Evolutionary conservation across 2,888 invertebrate genomes (phyloP), one percentile per base, ranked within the genome.

Genomic region (Orgyia antiqua): DNA sequence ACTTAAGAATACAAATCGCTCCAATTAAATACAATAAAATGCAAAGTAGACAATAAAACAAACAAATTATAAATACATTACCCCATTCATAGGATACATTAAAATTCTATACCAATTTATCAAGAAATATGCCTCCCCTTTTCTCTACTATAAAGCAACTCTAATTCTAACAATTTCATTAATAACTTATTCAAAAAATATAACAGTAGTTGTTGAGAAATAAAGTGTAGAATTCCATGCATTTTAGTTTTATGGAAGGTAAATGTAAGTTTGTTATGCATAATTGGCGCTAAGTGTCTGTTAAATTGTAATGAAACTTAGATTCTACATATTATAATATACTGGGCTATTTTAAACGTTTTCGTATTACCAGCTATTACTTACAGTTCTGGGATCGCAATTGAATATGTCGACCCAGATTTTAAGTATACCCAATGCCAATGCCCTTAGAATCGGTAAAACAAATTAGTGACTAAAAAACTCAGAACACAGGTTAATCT

Each of bases 1-100:
- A n/a, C n/a, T n/a, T 39, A 50, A 58, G 55, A 53, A 56, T 58
- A 61, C 56, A 69, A 77, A 76, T 62, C 28, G 55, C 57, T 57
- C 52, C 67, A 78, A 78, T 80, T 78, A 75, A 76, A 67, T 60
- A 58, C 65, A 74, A 75, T 80, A 78, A 79, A 77, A 82, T 80
- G 69, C 67, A 76, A 79, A 59, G 69, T 51, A 61, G 58, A 71
- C 58, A 70, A 73, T 78, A 78, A 78, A 80, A 78, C 74, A 79
- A 82, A 82, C 83, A 80, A 75, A 84, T 84, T 83, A 82, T 74
- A 82, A 79, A 75, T 55, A 47, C 72, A 82, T 83, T 67, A 77
- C 58, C 4, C 64, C 59, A 71, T 68, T 74, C 68, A 36, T 42
- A 61, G 58, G 50, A 63, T 67, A 64, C 71, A 73, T 77, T 75